Evolutionary conservation across 1,140 invertebrate genomes (phyloP).

Genomic region (Microplitis demolitor): DNA sequence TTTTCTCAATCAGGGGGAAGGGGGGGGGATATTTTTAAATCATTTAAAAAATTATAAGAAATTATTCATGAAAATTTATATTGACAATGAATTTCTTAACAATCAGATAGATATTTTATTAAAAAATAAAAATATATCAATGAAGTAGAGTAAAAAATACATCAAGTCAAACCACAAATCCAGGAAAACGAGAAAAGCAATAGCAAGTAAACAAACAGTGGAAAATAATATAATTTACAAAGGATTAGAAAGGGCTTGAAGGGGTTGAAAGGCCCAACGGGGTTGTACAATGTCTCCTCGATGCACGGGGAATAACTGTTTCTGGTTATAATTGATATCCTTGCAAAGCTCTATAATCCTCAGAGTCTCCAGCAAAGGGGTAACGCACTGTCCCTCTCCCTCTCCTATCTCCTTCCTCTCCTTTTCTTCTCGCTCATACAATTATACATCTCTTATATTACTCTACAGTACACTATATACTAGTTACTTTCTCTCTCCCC

Average conservation of each 20-base stretch:
- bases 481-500: no score
- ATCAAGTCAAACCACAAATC: conserved; percentile 21
- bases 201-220: conserved; percentile 37
- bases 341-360: conserved; percentile 62
- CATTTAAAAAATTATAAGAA: neutral
- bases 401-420: conserved; percentile 14
- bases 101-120: neutral
- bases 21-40: no score
- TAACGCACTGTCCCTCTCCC: conserved; percentile 3
- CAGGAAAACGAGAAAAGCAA: neutral
- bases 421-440: neutral
- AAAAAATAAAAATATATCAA: neutral
- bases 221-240: conserved; percentile 41
- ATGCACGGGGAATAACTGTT: conserved; percentile 53
- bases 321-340: conserved; percentile 64
- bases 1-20: no score
- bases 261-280: conserved; percentile 19
- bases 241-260: conserved; percentile 33
- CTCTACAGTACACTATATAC: conserved; percentile 37
- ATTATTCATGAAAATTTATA: neutral
- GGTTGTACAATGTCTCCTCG: conserved; percentile 10
- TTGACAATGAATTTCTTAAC: neutral
- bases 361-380: conserved; percentile 32
- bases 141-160: neutral
- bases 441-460: conserved; percentile 24